Conservation (phyloP, 2,797 vertebrate species). For the Megaceryle alcyon region DNA sequence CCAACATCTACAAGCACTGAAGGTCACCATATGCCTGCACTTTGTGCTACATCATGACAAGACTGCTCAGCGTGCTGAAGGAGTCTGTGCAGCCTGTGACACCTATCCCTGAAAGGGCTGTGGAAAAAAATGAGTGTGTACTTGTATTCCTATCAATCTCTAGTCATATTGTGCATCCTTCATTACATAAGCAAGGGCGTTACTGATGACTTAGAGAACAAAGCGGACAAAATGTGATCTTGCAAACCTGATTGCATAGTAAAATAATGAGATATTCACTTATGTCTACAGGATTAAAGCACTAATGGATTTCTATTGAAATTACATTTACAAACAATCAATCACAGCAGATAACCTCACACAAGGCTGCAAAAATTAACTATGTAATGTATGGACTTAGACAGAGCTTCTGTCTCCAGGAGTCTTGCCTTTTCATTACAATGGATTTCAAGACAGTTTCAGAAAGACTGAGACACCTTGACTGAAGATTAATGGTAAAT, state of each 20-base stretch:
- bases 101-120: background rate
- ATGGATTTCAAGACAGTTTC: background rate
- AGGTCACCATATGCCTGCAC: background rate
- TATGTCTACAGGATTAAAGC: background rate
- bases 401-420: background rate
- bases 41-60: background rate
- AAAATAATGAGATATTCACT: constrained; percentile 9
- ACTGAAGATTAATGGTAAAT: constrained; percentile 8
- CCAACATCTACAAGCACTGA: background rate
- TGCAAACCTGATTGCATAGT: background rate
- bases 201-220: background rate
- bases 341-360: background rate
- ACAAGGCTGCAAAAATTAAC: background rate
- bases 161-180: background rate
- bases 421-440: background rate
- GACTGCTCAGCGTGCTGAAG: background rate
- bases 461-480: background rate
- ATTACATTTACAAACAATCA: constrained; percentile 2
- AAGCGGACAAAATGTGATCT: background rate
- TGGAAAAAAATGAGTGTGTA: background rate
- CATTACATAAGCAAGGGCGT: background rate
- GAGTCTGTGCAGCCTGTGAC: background rate
- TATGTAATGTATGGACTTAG: background rate
- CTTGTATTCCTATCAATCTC: background rate
- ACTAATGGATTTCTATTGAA: background rate